These are phyloP conservation scores for Drosophila colorata DNA, from an alignment of 2,888 invertebrate species.

Conservation along the genomic window DNA sequence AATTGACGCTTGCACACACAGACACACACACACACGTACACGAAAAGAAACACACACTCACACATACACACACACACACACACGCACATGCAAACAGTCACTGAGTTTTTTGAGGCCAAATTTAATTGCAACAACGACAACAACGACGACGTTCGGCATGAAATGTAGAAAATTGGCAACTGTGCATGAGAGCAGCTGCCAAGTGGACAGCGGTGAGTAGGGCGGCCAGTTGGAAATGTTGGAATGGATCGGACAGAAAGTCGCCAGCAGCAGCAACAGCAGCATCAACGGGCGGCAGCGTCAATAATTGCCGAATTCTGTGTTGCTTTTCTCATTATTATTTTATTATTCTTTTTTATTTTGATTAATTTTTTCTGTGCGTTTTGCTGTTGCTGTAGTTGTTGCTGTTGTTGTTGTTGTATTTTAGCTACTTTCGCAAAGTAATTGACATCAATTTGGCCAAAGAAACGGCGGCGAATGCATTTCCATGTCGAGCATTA, in stretches of 20 bases:
- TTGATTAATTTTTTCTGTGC: conserved; percentile 7
- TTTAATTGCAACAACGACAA: conserved; percentile 70
- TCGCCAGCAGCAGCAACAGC: conserved; percentile 37
- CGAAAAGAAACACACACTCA: conserved; percentile 1
- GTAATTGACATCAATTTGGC: conserved; percentile 67
- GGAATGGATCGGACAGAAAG: conserved; percentile 53
- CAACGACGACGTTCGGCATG: conserved; percentile 52
- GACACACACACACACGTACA: conserved; percentile 17
- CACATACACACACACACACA: conserved; percentile 1
- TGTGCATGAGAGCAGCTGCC: conserved; percentile 46
- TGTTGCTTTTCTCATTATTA: conserved; percentile 52
- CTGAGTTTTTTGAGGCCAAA: conserved; percentile 71
- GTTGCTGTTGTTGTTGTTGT: conserved; percentile 8
- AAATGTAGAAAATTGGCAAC: conserved; percentile 67
- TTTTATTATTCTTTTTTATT: conserved; percentile 49
- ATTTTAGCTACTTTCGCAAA: conserved; percentile 64
- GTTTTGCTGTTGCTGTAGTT: conserved; percentile 1
- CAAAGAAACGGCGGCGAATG: conserved; percentile 31
- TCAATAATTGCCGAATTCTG: conserved; percentile 50
- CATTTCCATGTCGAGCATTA: conserved; percentile 41
- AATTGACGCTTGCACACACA: conserved; percentile 39
- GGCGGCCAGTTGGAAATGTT: conserved; percentile 27
- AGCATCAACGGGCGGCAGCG: conserved; percentile 33
- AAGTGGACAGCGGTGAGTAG: conserved; percentile 26
- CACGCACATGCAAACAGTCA: conserved; percentile 28